Base-by-base conservation (phyloP, 2,797 vertebrate species). In the Poliocrania exsul region DNA sequence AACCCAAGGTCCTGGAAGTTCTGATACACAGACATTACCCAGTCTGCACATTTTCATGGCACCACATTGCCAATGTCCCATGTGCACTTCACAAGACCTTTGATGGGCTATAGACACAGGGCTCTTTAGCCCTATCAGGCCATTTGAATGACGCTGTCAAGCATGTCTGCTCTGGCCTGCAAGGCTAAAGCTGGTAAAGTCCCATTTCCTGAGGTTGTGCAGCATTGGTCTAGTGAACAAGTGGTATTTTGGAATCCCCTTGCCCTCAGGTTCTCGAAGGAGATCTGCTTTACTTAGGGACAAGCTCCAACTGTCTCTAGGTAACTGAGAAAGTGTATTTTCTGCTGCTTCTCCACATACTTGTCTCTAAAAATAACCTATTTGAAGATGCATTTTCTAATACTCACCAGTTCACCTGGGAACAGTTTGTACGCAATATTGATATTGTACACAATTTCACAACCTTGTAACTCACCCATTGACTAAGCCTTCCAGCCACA, bases 301-400 rank as follows among this genome's bases (percentile, higher is more conserved):
- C 38, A 61, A 65, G 25, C 31, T 89, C 37, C 46, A 74, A 23
- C 87, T 78, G 85, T 92, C 82, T 93, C 94, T 79, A 96, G 91
- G 95, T 94, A 95, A 95, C 87, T 78, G 75, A 77, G 66, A 57
- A 72, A 84, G 10, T 23, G 16, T 67, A 62, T 81, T 93, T 95
- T 92, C 87, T 89, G 57, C 61, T 81, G 42, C 42, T 86, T 80
- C 47, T 84, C 53, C 46, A 31, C 50, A 54, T 67, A 35, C 12
- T 71, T 86, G 69, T 16, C 65, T 94, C 85, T 94, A 90, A 92
- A 96, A 91, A 95, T 88, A 91, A 69, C n/a, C 69, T 65, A 6
- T 72, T 88, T 91, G 65, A 86, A 83, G 64, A 81, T 75, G 75
- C 25, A 18, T 20, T 69, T 83, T 71, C 61, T 86, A 81, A 13